Evolutionary conservation across 2,113 vertebrate species (phyloP).

Genomic region (Panthera uncia): DNA sequence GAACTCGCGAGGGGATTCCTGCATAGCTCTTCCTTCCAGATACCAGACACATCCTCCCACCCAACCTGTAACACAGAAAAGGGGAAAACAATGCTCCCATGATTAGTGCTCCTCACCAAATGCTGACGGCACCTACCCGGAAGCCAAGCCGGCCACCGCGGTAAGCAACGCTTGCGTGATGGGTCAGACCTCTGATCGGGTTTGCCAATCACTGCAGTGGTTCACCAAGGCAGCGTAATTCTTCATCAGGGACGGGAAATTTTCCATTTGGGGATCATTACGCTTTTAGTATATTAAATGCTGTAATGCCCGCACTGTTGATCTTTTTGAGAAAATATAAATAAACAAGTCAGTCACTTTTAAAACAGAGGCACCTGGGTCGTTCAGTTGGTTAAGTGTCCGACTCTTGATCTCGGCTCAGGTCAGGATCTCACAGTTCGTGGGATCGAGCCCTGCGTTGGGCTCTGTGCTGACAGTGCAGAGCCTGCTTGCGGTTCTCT

Average conservation of each 20-base stretch:
- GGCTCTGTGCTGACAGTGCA: too few species aligned
- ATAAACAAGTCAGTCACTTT: neutral
- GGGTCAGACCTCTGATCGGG: neutral
- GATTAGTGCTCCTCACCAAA: neutral
- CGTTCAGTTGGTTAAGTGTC: too few species aligned
- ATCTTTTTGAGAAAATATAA: conserved; percentile 26
- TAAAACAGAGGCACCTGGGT: neutral
- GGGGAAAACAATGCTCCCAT: neutral
- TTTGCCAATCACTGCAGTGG: neutral
- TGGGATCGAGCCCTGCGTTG: too few species aligned
- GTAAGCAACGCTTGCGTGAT: neutral
- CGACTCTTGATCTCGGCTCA: too few species aligned
- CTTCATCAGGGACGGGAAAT: neutral
- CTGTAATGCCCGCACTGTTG: neutral
- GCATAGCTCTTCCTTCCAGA: conserved; percentile 76
- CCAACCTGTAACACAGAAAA: conserved; percentile 80
- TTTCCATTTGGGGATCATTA: neutral
- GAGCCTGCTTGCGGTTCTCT: too few species aligned
- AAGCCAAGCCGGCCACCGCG: neutral
- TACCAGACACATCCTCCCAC: conserved; percentile 83
- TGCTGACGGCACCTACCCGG: neutral
- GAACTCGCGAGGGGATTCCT: conserved; percentile 75
- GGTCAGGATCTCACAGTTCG: too few species aligned
- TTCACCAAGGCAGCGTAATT: neutral
- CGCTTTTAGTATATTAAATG: neutral